Evolutionary conservation across 2,888 invertebrate genomes (phyloP).

Genomic region (Criorhina ranunculi): DNA sequence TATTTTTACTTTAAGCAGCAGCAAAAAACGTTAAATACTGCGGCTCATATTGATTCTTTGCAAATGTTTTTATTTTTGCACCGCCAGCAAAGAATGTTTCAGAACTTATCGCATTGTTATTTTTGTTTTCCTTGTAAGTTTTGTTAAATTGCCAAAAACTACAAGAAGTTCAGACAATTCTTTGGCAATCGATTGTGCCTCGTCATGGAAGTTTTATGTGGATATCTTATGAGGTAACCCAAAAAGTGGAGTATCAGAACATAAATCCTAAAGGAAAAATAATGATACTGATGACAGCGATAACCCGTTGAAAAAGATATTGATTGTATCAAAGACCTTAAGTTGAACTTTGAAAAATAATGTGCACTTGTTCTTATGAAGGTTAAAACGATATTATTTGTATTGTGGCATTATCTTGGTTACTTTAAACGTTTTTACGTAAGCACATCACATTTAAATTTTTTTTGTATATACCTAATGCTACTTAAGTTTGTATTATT

Average conservation of each 20-base stretch:
- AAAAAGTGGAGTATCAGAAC: constrained; percentile 60
- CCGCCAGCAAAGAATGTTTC: constrained; percentile 36
- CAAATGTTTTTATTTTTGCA: constrained; percentile 52
- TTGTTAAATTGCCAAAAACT: constrained; percentile 69
- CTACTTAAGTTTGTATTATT: no score
- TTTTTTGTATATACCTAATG: no score
- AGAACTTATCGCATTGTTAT: constrained; percentile 55
- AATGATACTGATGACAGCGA: constrained; percentile 73
- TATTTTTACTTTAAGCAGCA: not conserved
- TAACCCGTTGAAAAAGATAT: constrained; percentile 67
- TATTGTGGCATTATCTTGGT: constrained; percentile 36
- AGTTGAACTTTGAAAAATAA: constrained; percentile 49
- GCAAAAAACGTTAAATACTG: not conserved
- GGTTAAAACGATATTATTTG: constrained; percentile 55
- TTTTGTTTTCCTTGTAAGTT: constrained; percentile 60
- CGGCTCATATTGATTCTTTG: constrained; percentile 17
- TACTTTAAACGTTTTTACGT: not conserved
- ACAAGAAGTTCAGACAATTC: constrained; percentile 48
- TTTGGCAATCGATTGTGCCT: constrained; percentile 66
- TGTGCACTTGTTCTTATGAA: constrained; percentile 42
- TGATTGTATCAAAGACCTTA: constrained; percentile 61
- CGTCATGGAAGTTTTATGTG: constrained; percentile 61
- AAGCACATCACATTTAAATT: no score
- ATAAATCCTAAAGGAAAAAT: constrained; percentile 66
- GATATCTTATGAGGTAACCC: constrained; percentile 69